Evolutionary conservation across 1,140 invertebrate genomes (phyloP), one percentile per base, ranked within the genome.

Genomic region (Aphis gossypii): DNA sequence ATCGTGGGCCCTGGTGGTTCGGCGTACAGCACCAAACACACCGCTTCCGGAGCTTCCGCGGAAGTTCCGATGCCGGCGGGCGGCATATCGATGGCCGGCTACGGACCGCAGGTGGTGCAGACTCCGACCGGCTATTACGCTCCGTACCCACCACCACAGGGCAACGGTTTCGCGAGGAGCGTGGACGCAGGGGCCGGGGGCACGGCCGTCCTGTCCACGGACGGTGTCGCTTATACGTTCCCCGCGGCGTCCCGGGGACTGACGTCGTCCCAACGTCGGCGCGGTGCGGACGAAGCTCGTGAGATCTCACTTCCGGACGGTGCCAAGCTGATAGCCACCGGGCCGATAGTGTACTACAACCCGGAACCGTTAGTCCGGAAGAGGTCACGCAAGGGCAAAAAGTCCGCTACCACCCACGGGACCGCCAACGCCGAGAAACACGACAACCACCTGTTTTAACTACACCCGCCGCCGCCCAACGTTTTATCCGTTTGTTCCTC

Each of bases 1-100:
- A 97, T 97, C 82, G 97, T 97, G 3, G 97, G 97, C 9, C 97
- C 97, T 14, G 97, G 97, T 21, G 97, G 97, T 0, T 95, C 97
- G 51, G 97, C 97, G 0, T 97, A 97, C 93, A 97, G 97, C 1
- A 96, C 97, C 94, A 96, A 93, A 21, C 96, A 96, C 94, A 97
- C 88, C 25, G 93, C 94, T 2, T 96, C 96, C 94, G 97, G 97
- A 48, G 94, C 97, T 4, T 97, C 97, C 95, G 97, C 88, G 21
- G 93, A 38, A 46, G 46, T 21, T 1, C 68, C 51, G 9, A 23
- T 54, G 14, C 23, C 54, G 2, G 5, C 30, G 38, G 30, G 60
- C 14, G 60, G 90, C 3, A 46, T 88, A 6, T 86, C 93, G 44
- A 92, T 92, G 56, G 93, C 76, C 46, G 93, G 88, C 8, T 44